Percentiles rank a stretch among this genome's conserved stretches.
These are phyloP conservation scores for Listronotus oregonensis DNA, from an alignment of 1,140 invertebrate species.

Conservation along the genomic window DNA sequence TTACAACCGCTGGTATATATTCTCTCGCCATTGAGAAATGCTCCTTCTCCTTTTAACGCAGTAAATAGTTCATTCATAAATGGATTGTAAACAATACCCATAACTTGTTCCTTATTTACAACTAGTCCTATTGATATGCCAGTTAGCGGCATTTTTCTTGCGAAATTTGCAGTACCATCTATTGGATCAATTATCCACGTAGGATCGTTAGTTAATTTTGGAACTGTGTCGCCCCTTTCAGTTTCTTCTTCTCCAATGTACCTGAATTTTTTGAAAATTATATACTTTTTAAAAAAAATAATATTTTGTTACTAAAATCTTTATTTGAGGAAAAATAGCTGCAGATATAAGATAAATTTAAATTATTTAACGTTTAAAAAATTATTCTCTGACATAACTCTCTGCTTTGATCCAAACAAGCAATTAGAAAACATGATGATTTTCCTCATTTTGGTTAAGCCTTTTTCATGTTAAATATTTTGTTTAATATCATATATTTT, in stretches of 20 bases:
- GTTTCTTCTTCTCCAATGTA: constrained; percentile 71
- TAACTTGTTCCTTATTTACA: constrained; percentile 67
- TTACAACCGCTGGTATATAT: constrained; percentile 57
- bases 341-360: too few relatives aligned
- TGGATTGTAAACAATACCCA: constrained; percentile 80
- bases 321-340: too few relatives aligned
- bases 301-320: too few relatives aligned
- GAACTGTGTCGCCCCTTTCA: constrained; percentile 60
- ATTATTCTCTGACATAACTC: too few relatives aligned
- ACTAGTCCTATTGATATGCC: constrained; percentile 70
- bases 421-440: too few relatives aligned
- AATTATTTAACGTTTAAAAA: too few relatives aligned
- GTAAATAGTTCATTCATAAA: constrained; percentile 73
- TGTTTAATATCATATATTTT: too few relatives aligned
- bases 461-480: too few relatives aligned
- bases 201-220: constrained; percentile 73
- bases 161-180: constrained; percentile 76
- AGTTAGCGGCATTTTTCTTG: constrained; percentile 67
- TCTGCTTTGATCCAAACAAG: too few relatives aligned
- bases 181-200: constrained; percentile 90
- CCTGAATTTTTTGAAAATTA: too few relatives aligned
- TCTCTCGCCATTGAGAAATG: constrained; percentile 72
- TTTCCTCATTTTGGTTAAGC: too few relatives aligned
- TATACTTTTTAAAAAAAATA: too few relatives aligned
- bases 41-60: constrained; percentile 72